A percentile compares a stretch with the other conserved stretches of the same genome.
Evolutionary conservation across 2,888 invertebrate genomes (phyloP).

Genomic region (Blastobasis adustella): DNA sequence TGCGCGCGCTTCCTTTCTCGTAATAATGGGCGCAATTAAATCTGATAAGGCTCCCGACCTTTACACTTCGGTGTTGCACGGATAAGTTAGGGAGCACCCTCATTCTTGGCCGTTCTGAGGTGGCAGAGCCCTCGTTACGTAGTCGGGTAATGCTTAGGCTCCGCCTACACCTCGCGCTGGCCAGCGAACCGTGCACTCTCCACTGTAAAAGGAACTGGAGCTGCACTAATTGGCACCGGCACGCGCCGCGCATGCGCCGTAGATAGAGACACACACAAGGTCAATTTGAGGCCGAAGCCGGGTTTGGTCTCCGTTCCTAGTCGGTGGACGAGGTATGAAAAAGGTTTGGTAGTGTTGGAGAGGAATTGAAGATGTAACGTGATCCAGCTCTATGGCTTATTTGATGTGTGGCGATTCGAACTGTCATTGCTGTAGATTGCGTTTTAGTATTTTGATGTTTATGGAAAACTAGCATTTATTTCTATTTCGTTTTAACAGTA

Average conservation of each 20-base stretch:
- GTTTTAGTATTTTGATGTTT: no score
- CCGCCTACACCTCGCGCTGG: slow-evolving; percentile 32
- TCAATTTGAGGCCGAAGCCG: background rate
- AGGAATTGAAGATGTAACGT: no score
- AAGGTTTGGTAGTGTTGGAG: no score
- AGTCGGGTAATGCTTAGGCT: slow-evolving; percentile 39
- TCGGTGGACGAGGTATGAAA: no score
- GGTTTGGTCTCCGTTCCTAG: no score
- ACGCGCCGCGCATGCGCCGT: slow-evolving; percentile 43
- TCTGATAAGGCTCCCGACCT: slow-evolving; percentile 64
- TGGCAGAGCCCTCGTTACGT: slow-evolving; percentile 26
- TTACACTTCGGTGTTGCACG: slow-evolving; percentile 51
- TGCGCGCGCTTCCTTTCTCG: slow-evolving; percentile 57
- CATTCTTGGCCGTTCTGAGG: slow-evolving; percentile 34
- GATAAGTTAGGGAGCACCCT: slow-evolving; percentile 34
- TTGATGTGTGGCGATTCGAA: no score
- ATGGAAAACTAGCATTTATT: no score
- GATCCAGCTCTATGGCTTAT: no score
- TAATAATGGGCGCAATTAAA: slow-evolving; percentile 64
- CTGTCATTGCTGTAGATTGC: no score
- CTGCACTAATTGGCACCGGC: slow-evolving; percentile 71
- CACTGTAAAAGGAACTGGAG: slow-evolving; percentile 66
- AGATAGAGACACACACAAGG: background rate
- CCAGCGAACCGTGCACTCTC: slow-evolving; percentile 61
- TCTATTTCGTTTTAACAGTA: no score